phyloP scores from a whole-genome alignment of 2,888 invertebrate species.

The Hecatera dysodea region DNA sequence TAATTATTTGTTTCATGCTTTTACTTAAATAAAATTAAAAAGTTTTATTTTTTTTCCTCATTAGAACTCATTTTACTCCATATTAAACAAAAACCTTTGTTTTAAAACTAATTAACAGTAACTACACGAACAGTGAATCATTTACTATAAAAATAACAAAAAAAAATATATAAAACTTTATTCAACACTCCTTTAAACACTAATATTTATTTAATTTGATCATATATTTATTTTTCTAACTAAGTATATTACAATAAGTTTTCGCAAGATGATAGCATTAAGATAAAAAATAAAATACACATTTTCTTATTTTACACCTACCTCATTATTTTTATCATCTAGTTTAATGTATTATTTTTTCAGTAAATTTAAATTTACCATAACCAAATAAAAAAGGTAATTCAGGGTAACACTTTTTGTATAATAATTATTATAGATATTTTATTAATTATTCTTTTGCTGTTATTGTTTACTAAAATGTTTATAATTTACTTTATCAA shows the following conservation, averaged over 20 bases:
- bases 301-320: not conserved
- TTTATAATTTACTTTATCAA: not conserved
- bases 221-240: slow-evolving; percentile 24
- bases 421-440: no score
- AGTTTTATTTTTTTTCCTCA: not conserved
- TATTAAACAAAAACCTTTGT: not conserved
- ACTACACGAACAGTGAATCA: not conserved
- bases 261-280: not conserved
- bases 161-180: not conserved
- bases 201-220: slow-evolving; percentile 19
- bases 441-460: no score
- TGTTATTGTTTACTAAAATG: no score
- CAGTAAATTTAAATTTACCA: not conserved
- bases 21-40: not conserved
- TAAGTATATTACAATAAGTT: slow-evolving; percentile 1
- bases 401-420: not conserved
- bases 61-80: no score
- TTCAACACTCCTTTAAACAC: not conserved
- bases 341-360: not conserved
- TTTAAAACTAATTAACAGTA: not conserved
- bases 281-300: not conserved
- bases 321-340: not conserved
- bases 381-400: not conserved
- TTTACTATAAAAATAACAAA: not conserved
- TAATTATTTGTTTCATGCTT: not conserved